Conservation (phyloP, 2,113 vertebrate species). For the Ivindomyrus marchei region DNA sequence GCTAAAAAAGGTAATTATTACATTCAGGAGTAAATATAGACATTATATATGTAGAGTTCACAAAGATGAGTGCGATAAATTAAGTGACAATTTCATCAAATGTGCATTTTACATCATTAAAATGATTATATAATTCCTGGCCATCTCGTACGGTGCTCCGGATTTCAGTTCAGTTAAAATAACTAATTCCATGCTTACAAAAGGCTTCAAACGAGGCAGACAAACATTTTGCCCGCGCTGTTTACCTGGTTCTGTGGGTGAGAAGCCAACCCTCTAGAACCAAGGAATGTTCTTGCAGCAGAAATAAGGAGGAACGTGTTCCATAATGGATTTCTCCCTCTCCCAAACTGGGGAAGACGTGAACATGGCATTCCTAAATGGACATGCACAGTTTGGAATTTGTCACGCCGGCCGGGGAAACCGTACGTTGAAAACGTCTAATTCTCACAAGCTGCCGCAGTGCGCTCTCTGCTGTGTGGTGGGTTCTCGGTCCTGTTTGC, state of each 20-base stretch:
- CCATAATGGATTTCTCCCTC: neutral
- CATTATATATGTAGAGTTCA: neutral
- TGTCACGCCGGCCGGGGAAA: neutral
- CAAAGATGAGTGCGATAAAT: conserved; percentile 5
- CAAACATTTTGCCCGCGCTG: too few relatives aligned
- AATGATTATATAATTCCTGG: neutral
- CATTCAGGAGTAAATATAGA: neutral
- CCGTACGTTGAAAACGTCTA: neutral
- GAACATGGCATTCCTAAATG: neutral
- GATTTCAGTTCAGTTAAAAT: neutral
- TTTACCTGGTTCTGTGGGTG: neutral
- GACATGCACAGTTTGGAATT: neutral
- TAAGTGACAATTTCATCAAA: neutral
- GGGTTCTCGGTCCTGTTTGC: neutral
- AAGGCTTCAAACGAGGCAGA: neutral
- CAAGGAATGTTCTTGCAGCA: neutral
- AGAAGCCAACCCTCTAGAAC: neutral
- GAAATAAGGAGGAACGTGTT: neutral
- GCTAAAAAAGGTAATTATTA: conserved; percentile 11
- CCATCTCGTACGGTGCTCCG: neutral
- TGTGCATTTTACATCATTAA: neutral
- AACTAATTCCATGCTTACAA: neutral
- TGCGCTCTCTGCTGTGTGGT: neutral
- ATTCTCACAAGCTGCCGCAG: neutral
- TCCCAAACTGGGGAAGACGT: neutral